Conservation (phyloP, 2,888 invertebrate genomes). For the Leptogaster cylindrica region DNA sequence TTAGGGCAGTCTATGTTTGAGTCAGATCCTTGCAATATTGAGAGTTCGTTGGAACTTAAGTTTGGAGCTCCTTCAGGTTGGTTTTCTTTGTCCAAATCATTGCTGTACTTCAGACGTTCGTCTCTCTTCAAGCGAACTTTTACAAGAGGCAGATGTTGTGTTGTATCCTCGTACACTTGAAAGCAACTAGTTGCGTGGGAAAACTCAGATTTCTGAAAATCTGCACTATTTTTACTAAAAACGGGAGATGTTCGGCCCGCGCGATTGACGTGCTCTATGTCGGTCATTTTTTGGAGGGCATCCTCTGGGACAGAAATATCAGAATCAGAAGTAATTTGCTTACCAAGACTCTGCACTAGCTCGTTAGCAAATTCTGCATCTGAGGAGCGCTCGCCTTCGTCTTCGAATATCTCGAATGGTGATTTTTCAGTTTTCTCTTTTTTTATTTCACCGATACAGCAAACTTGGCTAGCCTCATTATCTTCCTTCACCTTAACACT, state of each 20-base stretch:
- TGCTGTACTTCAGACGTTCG: too few relatives aligned
- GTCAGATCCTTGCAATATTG: too few relatives aligned
- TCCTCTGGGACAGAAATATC: constrained; percentile 11
- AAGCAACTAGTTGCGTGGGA: constrained; percentile 20
- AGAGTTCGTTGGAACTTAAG: too few relatives aligned
- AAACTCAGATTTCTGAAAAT: neutral
- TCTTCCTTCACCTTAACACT: too few relatives aligned
- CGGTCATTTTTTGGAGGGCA: constrained; percentile 3
- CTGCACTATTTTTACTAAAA: constrained; percentile 9
- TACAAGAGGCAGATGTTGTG: neutral
- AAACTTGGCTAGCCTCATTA: too few relatives aligned
- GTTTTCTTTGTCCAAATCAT: too few relatives aligned
- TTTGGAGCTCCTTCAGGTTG: too few relatives aligned
- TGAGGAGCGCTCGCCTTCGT: neutral
- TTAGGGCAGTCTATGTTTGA: too few relatives aligned
- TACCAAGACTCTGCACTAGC: neutral
- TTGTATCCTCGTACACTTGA: constrained; percentile 35
- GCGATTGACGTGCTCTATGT: constrained; percentile 4
- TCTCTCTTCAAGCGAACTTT: too few relatives aligned
- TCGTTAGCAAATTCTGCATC: neutral
- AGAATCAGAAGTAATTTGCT: neutral
- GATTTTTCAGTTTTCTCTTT: neutral
- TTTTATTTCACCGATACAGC: too few relatives aligned
- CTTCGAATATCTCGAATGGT: constrained; percentile 8
- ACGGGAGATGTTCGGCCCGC: neutral